Base-by-base conservation (phyloP, 1,140 invertebrate species). In the Coptotermes formosanus region DNA sequence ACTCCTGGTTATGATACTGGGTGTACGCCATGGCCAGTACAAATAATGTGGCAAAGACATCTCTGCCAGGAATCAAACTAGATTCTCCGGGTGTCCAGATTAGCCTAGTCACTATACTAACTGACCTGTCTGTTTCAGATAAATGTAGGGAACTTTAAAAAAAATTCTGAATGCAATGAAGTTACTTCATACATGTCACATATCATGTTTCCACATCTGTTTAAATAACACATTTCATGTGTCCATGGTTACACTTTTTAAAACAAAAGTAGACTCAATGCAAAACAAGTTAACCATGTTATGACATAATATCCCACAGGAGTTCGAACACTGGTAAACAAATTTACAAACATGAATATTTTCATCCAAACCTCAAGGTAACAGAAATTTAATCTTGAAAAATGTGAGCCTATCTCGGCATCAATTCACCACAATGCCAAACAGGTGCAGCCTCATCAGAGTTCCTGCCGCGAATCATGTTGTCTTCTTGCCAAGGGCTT, bases 401-500 rank as follows among this genome's bases (percentile, higher is more conserved):
- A 75, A 75, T n/a, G 9, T 9, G 21, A 64, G 19, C 12, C n/a
- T n/a, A 75, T 75, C 64, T 11, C n/a, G n/a, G 30, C 64, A 75
- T 30, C 21, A 23, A 23, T 7, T 23, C 59, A 23, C 19, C 7
- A 1, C 21, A 64, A 8, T 23, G n/a, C 64, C n/a, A 25, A 75
- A 25, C n/a, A 75, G 9, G 64, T 75, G n/a, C n/a, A n/a, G n/a
- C 7, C 64, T n/a, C n/a, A 75, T 38, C 38, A 75, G 8, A 21
- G 21, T 86, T 8, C 2, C 19, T 85, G 11, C 45, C 19, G 30
- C 4, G 48, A 44, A 83, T 87, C 87, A 87, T 69, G 87, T 87
- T 2, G 85, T 86, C 85, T 86, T 87, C 75, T 87, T 87, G 9
- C 85, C 87, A 83, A 86, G 85, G 12, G 86, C 86, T 45, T 85